Evolutionary conservation across 2,797 vertebrate species (phyloP), one percentile per base, ranked within the genome.

Genomic region (Sebastes diaconus): DNA sequence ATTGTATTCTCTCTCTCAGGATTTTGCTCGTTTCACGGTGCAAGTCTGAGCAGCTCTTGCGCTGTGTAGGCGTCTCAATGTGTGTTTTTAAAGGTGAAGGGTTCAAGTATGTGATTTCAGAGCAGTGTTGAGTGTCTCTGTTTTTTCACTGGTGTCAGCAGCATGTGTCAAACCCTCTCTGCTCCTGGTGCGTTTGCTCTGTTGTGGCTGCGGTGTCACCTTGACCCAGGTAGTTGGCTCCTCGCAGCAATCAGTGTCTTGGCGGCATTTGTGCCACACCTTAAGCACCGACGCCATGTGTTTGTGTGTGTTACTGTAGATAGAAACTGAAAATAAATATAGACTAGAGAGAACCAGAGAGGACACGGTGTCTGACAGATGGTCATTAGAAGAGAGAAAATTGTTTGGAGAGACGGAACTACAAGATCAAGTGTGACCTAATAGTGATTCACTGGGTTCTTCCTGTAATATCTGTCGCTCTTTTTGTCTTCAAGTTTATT

Each of bases 141-240:
- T 63, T 77, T 73, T 82, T 75, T 65, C n/a, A 58, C 72, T n/a
- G 66, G 66, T 77, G 81, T 84, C 79, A 80, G 81, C 84, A 73
- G 72, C 63, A 30, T 42, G 72, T 88, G 80, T 88, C 79, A 80
- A 39, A 79, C 6, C 80, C 32, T 46, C 64, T 65, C 77, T 46
- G 7, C 5, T 24, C 2, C 74, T 83, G 76, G 78, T 89, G 68
- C 71, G 77, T 88, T 83, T 66, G 63, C 81, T 79, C 64, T 70
- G 78, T 60, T 65, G 67, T 74, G 79, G 80, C 50, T 20, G 55
- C 1, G 22, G 68, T 85, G 77, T 93, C 88, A 91, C 87, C 90
- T 93, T 94, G 90, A 93, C 88, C 87, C 84, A 14, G 54, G 80
- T 75, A 25, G 67, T 20, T 60, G 18, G 58, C 77, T 81, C 83